A percentile compares a stretch with the other conserved stretches of the same genome.
Evolutionary conservation across 1,140 invertebrate species (phyloP).

Genomic region (Conus betulinus): DNA sequence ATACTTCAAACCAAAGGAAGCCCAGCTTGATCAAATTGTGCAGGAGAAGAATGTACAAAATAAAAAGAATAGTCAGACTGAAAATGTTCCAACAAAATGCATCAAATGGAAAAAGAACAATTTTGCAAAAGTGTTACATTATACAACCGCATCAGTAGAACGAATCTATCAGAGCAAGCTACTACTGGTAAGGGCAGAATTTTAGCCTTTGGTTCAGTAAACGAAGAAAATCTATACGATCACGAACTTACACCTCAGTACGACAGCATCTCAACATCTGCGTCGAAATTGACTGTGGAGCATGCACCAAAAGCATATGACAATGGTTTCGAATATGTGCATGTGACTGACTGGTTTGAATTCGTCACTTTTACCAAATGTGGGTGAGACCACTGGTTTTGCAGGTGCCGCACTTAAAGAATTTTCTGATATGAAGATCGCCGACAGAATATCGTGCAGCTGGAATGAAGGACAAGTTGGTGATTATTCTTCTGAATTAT

Average conservation of each 20-base stretch:
- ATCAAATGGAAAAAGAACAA: background rate
- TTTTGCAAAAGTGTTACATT: background rate
- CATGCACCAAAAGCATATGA: background rate
- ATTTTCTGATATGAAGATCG: background rate
- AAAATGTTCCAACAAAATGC: too few species aligned
- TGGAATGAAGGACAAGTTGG: background rate
- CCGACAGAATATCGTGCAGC: background rate
- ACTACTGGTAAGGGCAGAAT: background rate
- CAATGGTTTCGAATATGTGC: background rate
- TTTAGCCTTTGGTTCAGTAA: background rate
- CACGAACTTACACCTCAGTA: background rate
- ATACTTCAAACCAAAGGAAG: background rate
- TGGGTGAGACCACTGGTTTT: background rate
- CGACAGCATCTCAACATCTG: background rate
- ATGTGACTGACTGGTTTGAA: background rate
- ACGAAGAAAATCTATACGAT: background rate
- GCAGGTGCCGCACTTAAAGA: background rate
- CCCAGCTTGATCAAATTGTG: too few species aligned
- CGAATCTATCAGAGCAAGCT: background rate
- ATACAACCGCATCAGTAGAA: background rate
- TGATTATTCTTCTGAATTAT: background rate
- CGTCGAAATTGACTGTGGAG: background rate
- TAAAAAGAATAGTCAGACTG: background rate
- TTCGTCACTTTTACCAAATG: background rate
- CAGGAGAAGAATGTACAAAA: background rate